A percentile compares a stretch with the other conserved stretches of the same genome.
Conservation (phyloP, 2,113 vertebrate species). For the Halcyon malimbica region DNA sequence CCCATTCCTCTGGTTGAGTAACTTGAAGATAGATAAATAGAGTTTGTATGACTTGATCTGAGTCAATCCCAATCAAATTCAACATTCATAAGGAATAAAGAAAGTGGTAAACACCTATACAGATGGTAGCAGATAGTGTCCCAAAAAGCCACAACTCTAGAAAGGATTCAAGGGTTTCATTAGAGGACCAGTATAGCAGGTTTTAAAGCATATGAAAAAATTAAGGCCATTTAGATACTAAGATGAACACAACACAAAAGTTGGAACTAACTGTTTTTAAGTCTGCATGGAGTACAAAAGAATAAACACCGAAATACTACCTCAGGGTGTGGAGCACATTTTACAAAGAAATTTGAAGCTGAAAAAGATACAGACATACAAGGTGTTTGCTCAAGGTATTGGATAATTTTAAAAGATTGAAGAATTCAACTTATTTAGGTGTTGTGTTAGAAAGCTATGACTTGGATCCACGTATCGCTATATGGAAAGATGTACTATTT, state of each 20-base stretch:
- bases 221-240: background rate
- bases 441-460: background rate
- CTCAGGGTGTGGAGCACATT: background rate
- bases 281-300: background rate
- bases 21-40: background rate
- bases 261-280: background rate
- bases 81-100: background rate
- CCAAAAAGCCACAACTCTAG: background rate
- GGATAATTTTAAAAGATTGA: background rate
- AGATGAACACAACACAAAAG: background rate
- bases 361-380: background rate
- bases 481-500: background rate
- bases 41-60: background rate
- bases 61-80: background rate
- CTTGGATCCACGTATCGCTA: background rate
- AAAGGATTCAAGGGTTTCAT: background rate
- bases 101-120: background rate
- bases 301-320: background rate
- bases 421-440: background rate
- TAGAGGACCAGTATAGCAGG: background rate
- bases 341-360: background rate
- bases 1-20: background rate
- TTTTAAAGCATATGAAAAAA: background rate
- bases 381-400: too few relatives aligned
- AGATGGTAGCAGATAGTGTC: background rate